A percentile compares a stretch with the other conserved stretches of the same genome.
Conservation (phyloP, 2,113 vertebrate species). For the Mixornis gularis region DNA sequence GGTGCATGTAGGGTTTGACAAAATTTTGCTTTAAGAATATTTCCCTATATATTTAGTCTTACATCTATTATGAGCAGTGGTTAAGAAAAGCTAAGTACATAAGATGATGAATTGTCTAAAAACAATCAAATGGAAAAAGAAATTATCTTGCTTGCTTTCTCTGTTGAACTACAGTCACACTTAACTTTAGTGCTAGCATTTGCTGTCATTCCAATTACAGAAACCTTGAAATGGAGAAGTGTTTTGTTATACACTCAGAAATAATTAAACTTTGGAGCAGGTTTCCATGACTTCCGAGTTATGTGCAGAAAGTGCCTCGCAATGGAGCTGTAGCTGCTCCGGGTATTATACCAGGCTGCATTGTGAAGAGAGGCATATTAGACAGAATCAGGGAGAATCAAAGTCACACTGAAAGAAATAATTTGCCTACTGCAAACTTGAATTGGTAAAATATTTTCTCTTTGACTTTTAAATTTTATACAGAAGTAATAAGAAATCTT, state of each 20-base stretch:
- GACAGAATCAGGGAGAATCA: neutral
- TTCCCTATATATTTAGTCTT: neutral
- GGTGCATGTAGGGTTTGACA: neutral
- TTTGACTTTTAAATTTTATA: neutral
- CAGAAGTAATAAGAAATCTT: neutral
- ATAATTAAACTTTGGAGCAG: constrained; percentile 17
- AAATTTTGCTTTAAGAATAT: neutral
- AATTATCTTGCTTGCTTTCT: neutral
- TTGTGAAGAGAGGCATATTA: neutral
- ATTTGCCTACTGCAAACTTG: constrained; percentile 12
- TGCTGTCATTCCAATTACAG: constrained; percentile 19
- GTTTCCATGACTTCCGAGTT: neutral
- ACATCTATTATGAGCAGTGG: neutral
- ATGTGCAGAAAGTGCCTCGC: neutral
- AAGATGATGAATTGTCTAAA: neutral
- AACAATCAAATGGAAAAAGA: neutral
- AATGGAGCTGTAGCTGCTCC: neutral
- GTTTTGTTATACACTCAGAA: constrained; percentile 3
- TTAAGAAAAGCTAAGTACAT: neutral
- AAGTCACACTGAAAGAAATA: constrained; percentile 4
- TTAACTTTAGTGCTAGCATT: neutral
- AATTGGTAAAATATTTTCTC: neutral
- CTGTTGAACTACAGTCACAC: neutral
- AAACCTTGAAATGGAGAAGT: constrained; percentile 1
- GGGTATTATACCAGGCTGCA: neutral